Percentiles rank a stretch among this genome's conserved stretches.
Evolutionary conservation across 2,113 vertebrate genomes (phyloP).

Genomic region (Aythya baeri): DNA sequence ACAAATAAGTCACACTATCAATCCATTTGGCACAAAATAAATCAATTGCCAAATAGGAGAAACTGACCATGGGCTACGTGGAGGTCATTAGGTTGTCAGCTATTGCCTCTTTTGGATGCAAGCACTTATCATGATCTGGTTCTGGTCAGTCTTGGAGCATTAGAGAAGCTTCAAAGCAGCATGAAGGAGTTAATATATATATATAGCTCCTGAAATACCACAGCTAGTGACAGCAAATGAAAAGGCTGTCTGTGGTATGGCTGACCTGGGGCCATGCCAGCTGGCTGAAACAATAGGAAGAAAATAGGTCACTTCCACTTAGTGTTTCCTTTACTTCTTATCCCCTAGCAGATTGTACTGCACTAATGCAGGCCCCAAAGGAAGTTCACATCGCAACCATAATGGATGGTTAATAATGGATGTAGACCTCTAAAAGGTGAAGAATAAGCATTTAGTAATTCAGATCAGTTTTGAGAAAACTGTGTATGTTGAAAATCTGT

Average conservation of each 20-base stretch:
- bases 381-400: neutral
- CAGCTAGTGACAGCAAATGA: neutral
- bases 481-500: neutral
- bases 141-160: neutral
- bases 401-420: neutral
- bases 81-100: neutral
- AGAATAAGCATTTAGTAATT: neutral
- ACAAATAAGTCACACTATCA: neutral
- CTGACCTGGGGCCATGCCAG: slow-evolving; percentile 27
- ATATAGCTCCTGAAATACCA: neutral
- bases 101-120: neutral
- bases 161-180: slow-evolving; percentile 2
- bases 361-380: neutral
- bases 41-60: neutral
- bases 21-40: neutral
- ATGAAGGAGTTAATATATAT: neutral
- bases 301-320: slow-evolving; percentile 22
- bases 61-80: neutral
- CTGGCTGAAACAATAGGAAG: slow-evolving; percentile 4
- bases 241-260: neutral
- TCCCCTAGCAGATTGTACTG: neutral
- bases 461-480: neutral
- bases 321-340: slow-evolving; percentile 1
- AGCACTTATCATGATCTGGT: neutral
- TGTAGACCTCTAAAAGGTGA: neutral